These are phyloP conservation scores for Halictus rubicundus DNA, from an alignment of 1,140 invertebrate species.

Conservation along the genomic window DNA sequence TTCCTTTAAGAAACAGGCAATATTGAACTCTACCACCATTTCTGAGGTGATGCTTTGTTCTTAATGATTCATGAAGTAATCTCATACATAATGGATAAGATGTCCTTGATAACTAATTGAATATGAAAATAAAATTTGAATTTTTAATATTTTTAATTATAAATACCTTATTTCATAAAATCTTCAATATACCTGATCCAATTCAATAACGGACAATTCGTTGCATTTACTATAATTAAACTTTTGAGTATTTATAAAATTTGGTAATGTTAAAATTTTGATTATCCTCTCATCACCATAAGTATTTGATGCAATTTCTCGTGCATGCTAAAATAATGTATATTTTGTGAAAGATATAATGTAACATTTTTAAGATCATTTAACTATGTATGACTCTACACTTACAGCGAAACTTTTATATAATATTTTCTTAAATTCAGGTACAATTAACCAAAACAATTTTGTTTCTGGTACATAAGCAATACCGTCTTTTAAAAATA, in stretches of 20 bases:
- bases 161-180: background rate
- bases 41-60: constrained; percentile 91
- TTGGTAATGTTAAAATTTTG: constrained; percentile 27
- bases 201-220: constrained; percentile 85
- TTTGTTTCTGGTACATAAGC: constrained; percentile 94
- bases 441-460: constrained; percentile 90
- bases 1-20: constrained; percentile 96
- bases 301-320: constrained; percentile 63
- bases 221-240: constrained; percentile 89
- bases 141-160: background rate
- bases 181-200: constrained; percentile 79
- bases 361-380: background rate
- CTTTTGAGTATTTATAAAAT: constrained; percentile 67
- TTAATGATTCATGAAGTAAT: constrained; percentile 89
- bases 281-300: constrained; percentile 87
- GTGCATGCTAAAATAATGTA: constrained; percentile 59
- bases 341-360: constrained; percentile 14
- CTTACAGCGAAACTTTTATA: constrained; percentile 87
- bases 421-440: constrained; percentile 88
- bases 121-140: background rate
- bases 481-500: constrained; percentile 90
- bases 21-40: constrained; percentile 95
- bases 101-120: constrained; percentile 83
- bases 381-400: constrained; percentile 48
- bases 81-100: constrained; percentile 98